Conservation (phyloP, 2,888 invertebrate genomes). For the Scaptomyza flava region DNA sequence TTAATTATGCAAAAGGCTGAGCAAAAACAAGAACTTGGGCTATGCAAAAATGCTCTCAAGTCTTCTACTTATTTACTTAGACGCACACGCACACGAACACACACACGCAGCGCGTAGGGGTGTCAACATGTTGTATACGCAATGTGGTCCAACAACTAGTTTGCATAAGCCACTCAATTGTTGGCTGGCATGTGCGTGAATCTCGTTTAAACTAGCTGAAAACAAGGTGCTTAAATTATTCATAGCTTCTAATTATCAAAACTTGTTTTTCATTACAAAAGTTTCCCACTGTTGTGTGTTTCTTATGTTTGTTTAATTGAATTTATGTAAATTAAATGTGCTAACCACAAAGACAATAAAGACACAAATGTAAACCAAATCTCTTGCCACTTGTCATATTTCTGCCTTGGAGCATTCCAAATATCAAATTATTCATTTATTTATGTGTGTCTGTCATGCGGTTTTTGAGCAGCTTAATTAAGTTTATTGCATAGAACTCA, state of each 20-base stretch:
- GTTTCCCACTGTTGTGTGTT: slow-evolving; percentile 21
- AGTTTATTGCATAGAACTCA: slow-evolving; percentile 30
- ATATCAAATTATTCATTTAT: slow-evolving; percentile 52
- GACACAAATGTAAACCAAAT: slow-evolving; percentile 19
- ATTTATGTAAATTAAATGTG: slow-evolving; percentile 76
- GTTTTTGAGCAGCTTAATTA: slow-evolving; percentile 40
- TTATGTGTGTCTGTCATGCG: slow-evolving; percentile 42
- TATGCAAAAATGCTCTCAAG: slow-evolving; percentile 55
- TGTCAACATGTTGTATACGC: slow-evolving; percentile 58
- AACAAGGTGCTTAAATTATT: slow-evolving; percentile 80
- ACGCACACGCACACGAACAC: not conserved
- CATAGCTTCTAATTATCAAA: slow-evolving; percentile 78
- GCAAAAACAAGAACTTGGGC: slow-evolving; percentile 47
- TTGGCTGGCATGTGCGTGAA: slow-evolving; percentile 31
- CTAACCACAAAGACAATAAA: slow-evolving; percentile 29
- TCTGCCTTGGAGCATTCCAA: slow-evolving; percentile 30
- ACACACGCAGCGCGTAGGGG: not conserved
- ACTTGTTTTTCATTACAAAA: slow-evolving; percentile 78
- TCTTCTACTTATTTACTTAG: slow-evolving; percentile 20
- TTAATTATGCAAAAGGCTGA: slow-evolving; percentile 76
- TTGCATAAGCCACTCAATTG: slow-evolving; percentile 73
- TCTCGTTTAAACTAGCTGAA: slow-evolving; percentile 53
- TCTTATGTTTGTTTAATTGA: slow-evolving; percentile 68
- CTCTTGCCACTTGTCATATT: slow-evolving; percentile 29
- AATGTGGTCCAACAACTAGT: slow-evolving; percentile 60